Conservation (phyloP, 1,140 invertebrate genomes). For the Oryctes rhinoceros region DNA sequence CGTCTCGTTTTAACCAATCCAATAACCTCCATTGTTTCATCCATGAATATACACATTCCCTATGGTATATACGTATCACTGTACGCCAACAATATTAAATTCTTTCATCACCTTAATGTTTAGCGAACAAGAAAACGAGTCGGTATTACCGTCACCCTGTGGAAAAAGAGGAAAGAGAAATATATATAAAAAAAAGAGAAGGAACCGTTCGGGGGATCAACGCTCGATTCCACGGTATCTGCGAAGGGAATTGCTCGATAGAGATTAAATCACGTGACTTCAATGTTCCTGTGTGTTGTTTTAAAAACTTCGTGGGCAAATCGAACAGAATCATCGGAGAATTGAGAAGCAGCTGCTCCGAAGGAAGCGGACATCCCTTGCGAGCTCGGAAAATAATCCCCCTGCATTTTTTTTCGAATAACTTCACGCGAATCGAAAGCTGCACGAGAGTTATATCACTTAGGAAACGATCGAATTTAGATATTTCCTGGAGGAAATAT, state of each 20-base stretch:
- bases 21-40: slow-evolving; percentile 16
- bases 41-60: slow-evolving; percentile 23
- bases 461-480: slow-evolving; percentile 33
- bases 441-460: neutral
- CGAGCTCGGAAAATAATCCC: slow-evolving; percentile 3
- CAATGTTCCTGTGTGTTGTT: slow-evolving; percentile 11
- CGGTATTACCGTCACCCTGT: neutral
- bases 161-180: neutral
- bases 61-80: neutral
- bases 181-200: slow-evolving; percentile 10
- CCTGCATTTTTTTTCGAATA: slow-evolving; percentile 23
- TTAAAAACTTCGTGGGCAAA: slow-evolving; percentile 30
- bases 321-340: slow-evolving; percentile 27
- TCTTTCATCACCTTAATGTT: neutral
- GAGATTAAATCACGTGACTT: slow-evolving; percentile 33
- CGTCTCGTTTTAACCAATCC: slow-evolving; percentile 11
- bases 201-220: neutral
- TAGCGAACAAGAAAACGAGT: neutral
- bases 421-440: neutral
- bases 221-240: neutral
- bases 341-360: neutral
- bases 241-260: neutral
- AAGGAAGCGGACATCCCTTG: neutral
- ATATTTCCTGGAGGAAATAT: slow-evolving; percentile 14
- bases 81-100: neutral